A percentile compares a stretch with the other conserved stretches of the same genome.
phyloP scores from a whole-genome alignment of 2,113 vertebrate species.

The Xiphophorus hellerii region DNA sequence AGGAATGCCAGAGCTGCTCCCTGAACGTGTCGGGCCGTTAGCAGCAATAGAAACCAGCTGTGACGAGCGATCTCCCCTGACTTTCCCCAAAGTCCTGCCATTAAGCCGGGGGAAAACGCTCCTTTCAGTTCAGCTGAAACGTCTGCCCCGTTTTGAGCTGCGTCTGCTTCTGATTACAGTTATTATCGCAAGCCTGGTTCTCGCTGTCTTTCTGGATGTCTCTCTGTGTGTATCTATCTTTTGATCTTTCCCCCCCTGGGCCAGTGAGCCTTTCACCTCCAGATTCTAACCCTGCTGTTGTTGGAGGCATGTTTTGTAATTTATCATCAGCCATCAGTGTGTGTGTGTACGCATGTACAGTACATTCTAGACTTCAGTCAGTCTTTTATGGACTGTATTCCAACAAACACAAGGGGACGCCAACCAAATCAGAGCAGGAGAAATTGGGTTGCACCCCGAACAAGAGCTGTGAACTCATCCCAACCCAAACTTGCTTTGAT shows the following conservation, averaged over 20 bases:
- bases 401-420: not conserved
- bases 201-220: slow-evolving; percentile 35
- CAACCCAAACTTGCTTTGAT: slow-evolving; percentile 28
- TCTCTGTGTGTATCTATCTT: slow-evolving; percentile 34
- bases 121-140: slow-evolving; percentile 53
- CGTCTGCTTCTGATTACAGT: slow-evolving; percentile 76
- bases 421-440: slow-evolving; percentile 46
- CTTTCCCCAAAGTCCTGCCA: slow-evolving; percentile 37
- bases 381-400: slow-evolving; percentile 44
- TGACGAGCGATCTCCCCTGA: slow-evolving; percentile 59
- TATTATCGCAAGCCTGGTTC: slow-evolving; percentile 75
- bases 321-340: slow-evolving; percentile 47
- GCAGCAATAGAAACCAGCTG: slow-evolving; percentile 74
- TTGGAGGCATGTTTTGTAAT: slow-evolving; percentile 58
- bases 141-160: slow-evolving; percentile 60
- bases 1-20: slow-evolving; percentile 53
- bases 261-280: slow-evolving; percentile 61
- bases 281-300: slow-evolving; percentile 64
- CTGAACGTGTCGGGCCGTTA: slow-evolving; percentile 53
- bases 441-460: slow-evolving; percentile 49
- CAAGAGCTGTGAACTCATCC: slow-evolving; percentile 35
- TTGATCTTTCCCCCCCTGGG: slow-evolving; percentile 54
- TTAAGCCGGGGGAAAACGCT: slow-evolving; percentile 63
- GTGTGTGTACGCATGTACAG: not conserved
- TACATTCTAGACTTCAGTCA: slow-evolving; percentile 43